Conservation (phyloP, 92 coral and sea anemone genomes). For the Parazoanthus swiftii region DNA sequence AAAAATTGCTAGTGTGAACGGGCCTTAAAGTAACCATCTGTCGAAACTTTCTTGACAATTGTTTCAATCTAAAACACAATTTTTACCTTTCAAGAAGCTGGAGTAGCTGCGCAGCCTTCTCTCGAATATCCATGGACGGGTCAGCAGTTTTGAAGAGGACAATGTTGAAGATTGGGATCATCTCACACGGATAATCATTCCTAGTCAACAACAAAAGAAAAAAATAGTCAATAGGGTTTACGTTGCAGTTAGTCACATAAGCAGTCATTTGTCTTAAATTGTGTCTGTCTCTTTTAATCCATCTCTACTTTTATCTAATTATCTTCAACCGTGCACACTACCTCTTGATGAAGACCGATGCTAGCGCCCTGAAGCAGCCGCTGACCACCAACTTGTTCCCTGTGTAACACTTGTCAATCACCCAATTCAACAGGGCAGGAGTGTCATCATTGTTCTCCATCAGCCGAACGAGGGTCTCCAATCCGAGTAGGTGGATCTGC, state of each 20-base stretch:
- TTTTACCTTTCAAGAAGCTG: slow-evolving; percentile 89
- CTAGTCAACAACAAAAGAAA: slow-evolving; percentile 23
- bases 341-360: slow-evolving; percentile 87
- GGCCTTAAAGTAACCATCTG: neutral
- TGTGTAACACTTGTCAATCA: slow-evolving; percentile 94
- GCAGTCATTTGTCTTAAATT: neutral
- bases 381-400: slow-evolving; percentile 86
- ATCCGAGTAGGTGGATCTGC: slow-evolving; percentile 90
- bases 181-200: slow-evolving; percentile 93
- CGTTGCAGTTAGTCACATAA: neutral
- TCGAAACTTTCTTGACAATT: neutral
- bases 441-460: slow-evolving; percentile 84
- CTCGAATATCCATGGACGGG: slow-evolving; percentile 79
- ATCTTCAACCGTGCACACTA: slow-evolving; percentile 19
- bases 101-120: slow-evolving; percentile 92
- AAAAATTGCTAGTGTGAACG: too few relatives aligned
- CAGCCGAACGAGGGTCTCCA: slow-evolving; percentile 78
- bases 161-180: slow-evolving; percentile 89
- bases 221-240: neutral
- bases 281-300: neutral
- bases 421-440: slow-evolving; percentile 93
- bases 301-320: neutral
- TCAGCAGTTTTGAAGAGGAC: slow-evolving; percentile 96
- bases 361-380: slow-evolving; percentile 92
- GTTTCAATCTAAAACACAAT: neutral